Base-by-base conservation (phyloP, 2,113 vertebrate species). In the Urocynchramus pylzowi region DNA sequence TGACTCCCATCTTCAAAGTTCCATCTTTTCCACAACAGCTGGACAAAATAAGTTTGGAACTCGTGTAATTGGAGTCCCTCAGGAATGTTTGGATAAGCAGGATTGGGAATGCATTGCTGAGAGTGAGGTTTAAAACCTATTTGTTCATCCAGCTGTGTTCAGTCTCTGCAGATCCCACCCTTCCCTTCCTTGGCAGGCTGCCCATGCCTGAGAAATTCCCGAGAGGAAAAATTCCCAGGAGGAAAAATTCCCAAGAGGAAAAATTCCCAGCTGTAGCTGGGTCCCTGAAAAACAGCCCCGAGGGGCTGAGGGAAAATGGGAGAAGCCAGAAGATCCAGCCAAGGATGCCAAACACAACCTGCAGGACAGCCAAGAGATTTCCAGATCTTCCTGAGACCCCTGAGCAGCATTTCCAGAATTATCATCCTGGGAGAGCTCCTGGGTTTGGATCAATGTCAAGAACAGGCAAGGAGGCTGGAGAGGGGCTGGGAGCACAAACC, bases 31-130 rank as follows among this genome's bases (percentile, higher is more conserved):
- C 80, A 76, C 15, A 37, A 26, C 4, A 8, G 61, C 33, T 16
- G 33, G 64, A 65, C 30, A 69, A 92, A 84, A 3, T 7, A 22
- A 22, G 19, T 74, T 35, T 68, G 53, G 64, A 69, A 56, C 5
- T 54, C 1, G 3, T 20, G 50, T 17, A 70, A 69, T 7, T 3
- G n/a, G 49, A 88, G 42, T 23, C 45, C 27, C 47, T 52, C 12
- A 67, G 21, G 74, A 82, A 73, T 4, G 8, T 64, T 24, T n/a
- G 75, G 75, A 69, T 33, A 35, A 84, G 74, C 33, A 81, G 49
- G 74, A 64, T 6, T 47, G 64, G 24, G 83, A 87, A 73, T 1
- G 19, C 6, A 8, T 20, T 0, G 0, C 68, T 0, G 9, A 70
- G 61, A 23, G n/a, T 11, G 56, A 89, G 71, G 56, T 54, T 86